phyloP scores from a whole-genome alignment of 1,140 invertebrate species.

The Drosophila elegans region DNA sequence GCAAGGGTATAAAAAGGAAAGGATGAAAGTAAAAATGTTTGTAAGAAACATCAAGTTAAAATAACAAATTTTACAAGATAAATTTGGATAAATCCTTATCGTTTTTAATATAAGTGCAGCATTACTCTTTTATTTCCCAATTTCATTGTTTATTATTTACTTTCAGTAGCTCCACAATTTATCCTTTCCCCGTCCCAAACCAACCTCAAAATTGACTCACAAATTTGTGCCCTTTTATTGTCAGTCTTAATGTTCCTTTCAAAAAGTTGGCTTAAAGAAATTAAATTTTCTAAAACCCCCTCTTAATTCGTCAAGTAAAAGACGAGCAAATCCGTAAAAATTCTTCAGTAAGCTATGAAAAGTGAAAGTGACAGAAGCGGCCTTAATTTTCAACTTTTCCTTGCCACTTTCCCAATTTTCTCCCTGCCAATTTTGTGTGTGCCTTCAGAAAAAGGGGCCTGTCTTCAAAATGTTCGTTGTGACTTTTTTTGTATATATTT shows the following conservation, averaged over 20 bases:
- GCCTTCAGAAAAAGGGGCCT: conserved; percentile 24
- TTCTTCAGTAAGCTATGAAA: conserved; percentile 48
- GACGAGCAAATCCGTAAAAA: conserved; percentile 55
- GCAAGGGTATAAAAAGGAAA: too few species aligned
- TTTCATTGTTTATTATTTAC: too few species aligned
- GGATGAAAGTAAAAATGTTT: too few species aligned
- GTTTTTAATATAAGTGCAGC: too few species aligned
- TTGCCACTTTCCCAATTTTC: not conserved
- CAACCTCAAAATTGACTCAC: conserved; percentile 3
- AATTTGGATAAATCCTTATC: too few species aligned
- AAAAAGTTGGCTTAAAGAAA: conserved; percentile 53
- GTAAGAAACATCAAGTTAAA: too few species aligned
- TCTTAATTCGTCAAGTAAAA: conserved; percentile 41
- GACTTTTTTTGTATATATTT: conserved; percentile 69
- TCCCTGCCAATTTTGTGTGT: not conserved
- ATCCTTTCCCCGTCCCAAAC: not conserved
- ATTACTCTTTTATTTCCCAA: too few species aligned
- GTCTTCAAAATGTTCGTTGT: conserved; percentile 52
- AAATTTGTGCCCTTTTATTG: conserved; percentile 21
- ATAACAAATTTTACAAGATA: too few species aligned
- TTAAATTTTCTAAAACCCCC: conserved; percentile 53
- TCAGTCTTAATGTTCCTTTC: conserved; percentile 1
- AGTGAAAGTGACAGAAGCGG: conserved; percentile 77
- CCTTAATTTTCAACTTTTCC: conserved; percentile 74
- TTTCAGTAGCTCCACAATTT: not conserved